These are phyloP conservation scores for Acanthisitta chloris DNA, from an alignment of 2,113 vertebrate species.

Conservation along the genomic window DNA sequence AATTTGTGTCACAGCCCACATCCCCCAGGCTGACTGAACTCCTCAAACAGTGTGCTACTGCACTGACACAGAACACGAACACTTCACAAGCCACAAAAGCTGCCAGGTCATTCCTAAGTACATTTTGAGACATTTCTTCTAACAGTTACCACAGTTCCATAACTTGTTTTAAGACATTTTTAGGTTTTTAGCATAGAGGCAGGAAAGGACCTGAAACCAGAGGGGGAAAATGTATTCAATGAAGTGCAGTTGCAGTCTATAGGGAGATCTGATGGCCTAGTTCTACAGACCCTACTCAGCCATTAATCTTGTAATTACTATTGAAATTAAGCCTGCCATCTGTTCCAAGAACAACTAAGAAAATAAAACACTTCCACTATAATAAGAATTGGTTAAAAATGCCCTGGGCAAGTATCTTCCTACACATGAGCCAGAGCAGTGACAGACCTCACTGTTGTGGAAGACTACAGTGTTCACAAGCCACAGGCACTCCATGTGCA, in stretches of 20 bases:
- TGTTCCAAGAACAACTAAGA: not conserved
- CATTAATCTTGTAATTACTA: not conserved
- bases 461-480: not conserved
- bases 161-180: not conserved
- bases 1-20: not conserved
- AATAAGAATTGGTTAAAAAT: not conserved
- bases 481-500: rapidly evolving
- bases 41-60: rapidly evolving
- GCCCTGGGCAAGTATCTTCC: not conserved
- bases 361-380: not conserved
- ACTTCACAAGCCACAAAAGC: not conserved
- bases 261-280: not conserved
- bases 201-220: not conserved
- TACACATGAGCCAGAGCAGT: not conserved
- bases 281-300: not conserved
- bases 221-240: rapidly evolving
- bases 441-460: not conserved
- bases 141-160: not conserved
- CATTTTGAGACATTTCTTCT: not conserved
- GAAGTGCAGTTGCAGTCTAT: not conserved
- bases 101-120: not conserved
- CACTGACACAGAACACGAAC: not conserved
- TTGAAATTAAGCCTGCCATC: not conserved
- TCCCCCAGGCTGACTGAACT: not conserved
- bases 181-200: not conserved